Evolutionary conservation across 2,888 invertebrate species (phyloP).

Genomic region (Hedychridium roseum): DNA sequence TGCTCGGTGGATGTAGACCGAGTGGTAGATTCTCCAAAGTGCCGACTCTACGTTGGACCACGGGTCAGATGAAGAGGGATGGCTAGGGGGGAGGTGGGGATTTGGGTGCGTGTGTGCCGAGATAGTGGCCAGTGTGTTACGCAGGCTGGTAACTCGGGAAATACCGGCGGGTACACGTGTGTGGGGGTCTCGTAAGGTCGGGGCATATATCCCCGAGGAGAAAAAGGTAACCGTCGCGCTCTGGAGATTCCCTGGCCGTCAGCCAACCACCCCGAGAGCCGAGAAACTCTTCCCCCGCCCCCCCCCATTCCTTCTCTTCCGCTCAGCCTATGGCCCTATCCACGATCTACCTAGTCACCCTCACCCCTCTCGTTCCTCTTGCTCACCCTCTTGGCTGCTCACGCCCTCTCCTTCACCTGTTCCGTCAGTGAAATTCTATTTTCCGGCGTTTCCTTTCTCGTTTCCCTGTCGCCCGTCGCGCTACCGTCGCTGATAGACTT

Average conservation of each 20-base stretch:
- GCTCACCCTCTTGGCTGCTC: constrained; percentile 18
- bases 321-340: constrained; percentile 19
- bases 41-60: no score
- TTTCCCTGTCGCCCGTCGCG: constrained; percentile 3
- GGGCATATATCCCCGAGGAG: constrained; percentile 33
- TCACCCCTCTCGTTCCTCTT: constrained; percentile 6
- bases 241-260: constrained; percentile 50
- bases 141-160: no score
- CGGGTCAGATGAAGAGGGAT: no score
- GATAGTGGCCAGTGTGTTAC: no score
- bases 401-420: constrained; percentile 9
- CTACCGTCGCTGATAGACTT: constrained; percentile 17
- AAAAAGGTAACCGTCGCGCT: constrained; percentile 50
- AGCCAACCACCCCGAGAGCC: constrained; percentile 53
- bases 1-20: no score
- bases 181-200: constrained; percentile 19
- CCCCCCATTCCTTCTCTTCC: constrained; percentile 24
- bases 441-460: constrained; percentile 21
- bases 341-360: constrained; percentile 28
- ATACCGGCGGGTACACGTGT: no score
- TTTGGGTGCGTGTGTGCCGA: constrained; percentile 9
- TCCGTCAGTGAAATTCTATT: constrained; percentile 33
- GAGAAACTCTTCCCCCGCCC: constrained; percentile 43
- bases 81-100: neutral
- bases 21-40: no score